phyloP scores from a whole-genome alignment of 2,113 vertebrate species.

The Sinocyclocheilus anshuiensis region DNA sequence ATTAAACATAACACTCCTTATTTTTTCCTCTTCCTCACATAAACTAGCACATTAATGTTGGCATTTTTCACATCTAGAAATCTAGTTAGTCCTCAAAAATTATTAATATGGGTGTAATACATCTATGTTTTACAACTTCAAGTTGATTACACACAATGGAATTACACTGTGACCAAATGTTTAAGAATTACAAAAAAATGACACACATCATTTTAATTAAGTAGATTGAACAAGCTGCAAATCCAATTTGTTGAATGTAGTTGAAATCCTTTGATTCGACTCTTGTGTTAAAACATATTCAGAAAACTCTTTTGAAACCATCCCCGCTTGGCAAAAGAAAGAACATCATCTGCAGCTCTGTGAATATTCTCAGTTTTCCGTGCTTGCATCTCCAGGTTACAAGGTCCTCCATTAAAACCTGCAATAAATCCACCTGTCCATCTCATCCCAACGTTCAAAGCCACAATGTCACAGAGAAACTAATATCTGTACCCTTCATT shows the following conservation, averaged over 20 bases:
- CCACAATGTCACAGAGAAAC: conserved; percentile 28
- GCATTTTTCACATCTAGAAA: neutral
- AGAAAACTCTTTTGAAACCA: neutral
- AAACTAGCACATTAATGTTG: neutral
- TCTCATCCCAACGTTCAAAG: conserved; percentile 26
- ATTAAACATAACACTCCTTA: neutral
- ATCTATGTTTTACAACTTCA: neutral
- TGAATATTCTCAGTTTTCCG: conserved; percentile 18
- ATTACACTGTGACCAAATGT: neutral
- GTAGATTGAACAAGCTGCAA: neutral
- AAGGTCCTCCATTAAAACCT: conserved; percentile 23
- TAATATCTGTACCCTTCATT: conserved; percentile 32
- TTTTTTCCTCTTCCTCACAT: neutral
- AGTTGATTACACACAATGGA: neutral
- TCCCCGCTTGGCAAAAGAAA: neutral
- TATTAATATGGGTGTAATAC: neutral
- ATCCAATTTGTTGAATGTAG: neutral
- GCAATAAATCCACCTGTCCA: conserved; percentile 26
- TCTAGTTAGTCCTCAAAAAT: neutral
- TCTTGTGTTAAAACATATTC: neutral
- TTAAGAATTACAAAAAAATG: neutral
- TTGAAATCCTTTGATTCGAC: neutral
- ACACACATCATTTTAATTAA: neutral
- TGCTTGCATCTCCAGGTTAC: conserved; percentile 17
- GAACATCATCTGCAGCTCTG: neutral